phyloP scores from a whole-genome alignment of 1,140 invertebrate genomes.

The Drosophila nannoptera region DNA sequence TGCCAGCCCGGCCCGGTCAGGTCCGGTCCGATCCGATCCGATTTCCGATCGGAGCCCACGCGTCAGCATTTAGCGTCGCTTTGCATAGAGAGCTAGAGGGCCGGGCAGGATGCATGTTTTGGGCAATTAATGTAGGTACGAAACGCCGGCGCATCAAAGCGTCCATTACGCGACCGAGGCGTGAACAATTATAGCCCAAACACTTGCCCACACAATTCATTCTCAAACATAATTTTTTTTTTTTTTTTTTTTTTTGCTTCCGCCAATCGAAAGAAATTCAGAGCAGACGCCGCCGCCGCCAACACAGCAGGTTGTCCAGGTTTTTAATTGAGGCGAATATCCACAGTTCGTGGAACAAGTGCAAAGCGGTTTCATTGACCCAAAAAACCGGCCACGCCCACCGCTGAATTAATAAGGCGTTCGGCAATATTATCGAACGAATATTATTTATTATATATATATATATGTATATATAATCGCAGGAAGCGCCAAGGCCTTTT shows the following conservation, averaged over 20 bases:
- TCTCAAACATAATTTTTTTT: constrained; percentile 12
- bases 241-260: no score
- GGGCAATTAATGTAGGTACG: constrained; percentile 26
- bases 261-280: constrained; percentile 57
- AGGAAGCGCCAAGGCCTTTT: background rate
- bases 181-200: constrained; percentile 73
- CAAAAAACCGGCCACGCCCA: background rate
- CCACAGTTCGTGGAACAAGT: constrained; percentile 46
- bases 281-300: constrained; percentile 29
- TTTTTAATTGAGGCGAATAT: constrained; percentile 56
- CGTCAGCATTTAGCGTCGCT: constrained; percentile 54
- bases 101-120: constrained; percentile 27
- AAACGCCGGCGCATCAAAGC: constrained; percentile 55
- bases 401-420: no score
- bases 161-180: constrained; percentile 58
- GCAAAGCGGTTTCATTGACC: constrained; percentile 53
- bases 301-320: constrained; percentile 60
- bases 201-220: constrained; percentile 45
- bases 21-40: no score
- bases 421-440: no score
- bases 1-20: no score
- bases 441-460: no score
- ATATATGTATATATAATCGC: no score
- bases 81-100: constrained; percentile 48
- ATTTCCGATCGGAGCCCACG: constrained; percentile 41